These are phyloP conservation scores for Zaprionus capensis DNA, from an alignment of 1,140 invertebrate genomes.

Conservation along the genomic window DNA sequence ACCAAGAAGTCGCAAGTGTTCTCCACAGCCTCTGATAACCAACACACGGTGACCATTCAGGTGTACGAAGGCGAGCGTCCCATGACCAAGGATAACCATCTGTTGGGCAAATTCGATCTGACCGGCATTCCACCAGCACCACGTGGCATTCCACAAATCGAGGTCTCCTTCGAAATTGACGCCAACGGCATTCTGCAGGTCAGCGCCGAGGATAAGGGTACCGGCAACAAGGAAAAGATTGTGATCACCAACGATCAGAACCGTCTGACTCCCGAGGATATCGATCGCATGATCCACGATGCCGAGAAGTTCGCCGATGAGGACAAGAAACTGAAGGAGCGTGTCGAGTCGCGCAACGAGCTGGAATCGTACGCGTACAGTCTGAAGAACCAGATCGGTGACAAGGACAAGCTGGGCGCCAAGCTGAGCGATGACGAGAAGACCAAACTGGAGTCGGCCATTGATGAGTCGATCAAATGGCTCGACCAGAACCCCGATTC, in stretches of 20 bases:
- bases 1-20: slow-evolving; percentile 99
- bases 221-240: slow-evolving; percentile 99
- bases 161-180: slow-evolving; percentile 99
- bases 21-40: slow-evolving; percentile 99
- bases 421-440: slow-evolving; percentile 97
- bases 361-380: slow-evolving; percentile 99
- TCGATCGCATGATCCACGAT: slow-evolving; percentile 99
- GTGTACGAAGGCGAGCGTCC: slow-evolving; percentile 99
- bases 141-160: slow-evolving; percentile 99
- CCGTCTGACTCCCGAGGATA: slow-evolving; percentile 97
- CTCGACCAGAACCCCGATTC: slow-evolving; percentile 97
- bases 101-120: slow-evolving; percentile 98
- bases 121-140: slow-evolving; percentile 99
- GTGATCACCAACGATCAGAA: slow-evolving; percentile 99
- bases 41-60: slow-evolving; percentile 99
- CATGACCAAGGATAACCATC: slow-evolving; percentile 99
- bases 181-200: slow-evolving; percentile 99
- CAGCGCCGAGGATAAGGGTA: slow-evolving; percentile 99
- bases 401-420: slow-evolving; percentile 98
- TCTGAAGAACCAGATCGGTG: slow-evolving; percentile 97
- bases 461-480: slow-evolving; percentile 99
- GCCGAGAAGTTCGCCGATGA: slow-evolving; percentile 99
- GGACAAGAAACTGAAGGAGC: slow-evolving; percentile 98
- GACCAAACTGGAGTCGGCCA: slow-evolving; percentile 96
- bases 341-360: slow-evolving; percentile 97